Conservation (phyloP, 2,888 invertebrate species). For the Eucera pruinosa region DNA sequence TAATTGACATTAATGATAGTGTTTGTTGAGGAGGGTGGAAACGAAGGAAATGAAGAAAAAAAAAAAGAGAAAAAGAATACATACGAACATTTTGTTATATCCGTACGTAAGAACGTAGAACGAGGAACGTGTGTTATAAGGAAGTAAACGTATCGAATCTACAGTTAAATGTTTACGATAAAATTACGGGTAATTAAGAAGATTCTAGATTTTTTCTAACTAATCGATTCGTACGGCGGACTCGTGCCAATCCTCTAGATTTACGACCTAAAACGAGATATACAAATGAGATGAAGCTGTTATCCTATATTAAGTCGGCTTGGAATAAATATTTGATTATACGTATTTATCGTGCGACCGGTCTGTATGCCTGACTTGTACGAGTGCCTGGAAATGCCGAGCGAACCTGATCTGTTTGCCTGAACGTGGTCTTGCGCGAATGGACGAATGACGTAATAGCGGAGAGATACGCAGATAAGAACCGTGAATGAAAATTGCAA, state of each 20-base stretch:
- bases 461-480: constrained; percentile 44
- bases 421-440: constrained; percentile 2
- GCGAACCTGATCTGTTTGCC: constrained; percentile 9
- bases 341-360: constrained; percentile 69
- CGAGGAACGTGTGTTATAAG: constrained; percentile 65
- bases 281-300: constrained; percentile 73
- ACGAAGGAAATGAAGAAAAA: not conserved
- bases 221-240: constrained; percentile 79
- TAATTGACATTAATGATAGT: constrained; percentile 6
- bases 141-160: constrained; percentile 77
- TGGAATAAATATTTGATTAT: constrained; percentile 78
- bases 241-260: constrained; percentile 80
- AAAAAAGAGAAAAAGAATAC: constrained; percentile 10
- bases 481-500: not conserved
- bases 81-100: constrained; percentile 71
- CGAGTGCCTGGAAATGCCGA: constrained; percentile 1
- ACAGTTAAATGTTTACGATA: constrained; percentile 83
- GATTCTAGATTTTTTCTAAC: constrained; percentile 84
- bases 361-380: constrained; percentile 3
- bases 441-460: constrained; percentile 24
- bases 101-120: constrained; percentile 63
- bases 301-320: constrained; percentile 79
- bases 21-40: constrained; percentile 5
- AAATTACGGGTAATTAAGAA: constrained; percentile 84
- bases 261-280: constrained; percentile 78